Percentiles rank a stretch among this genome's conserved stretches.
phyloP scores from a whole-genome alignment of 1,140 invertebrate species.

The Plectus sambesii region DNA sequence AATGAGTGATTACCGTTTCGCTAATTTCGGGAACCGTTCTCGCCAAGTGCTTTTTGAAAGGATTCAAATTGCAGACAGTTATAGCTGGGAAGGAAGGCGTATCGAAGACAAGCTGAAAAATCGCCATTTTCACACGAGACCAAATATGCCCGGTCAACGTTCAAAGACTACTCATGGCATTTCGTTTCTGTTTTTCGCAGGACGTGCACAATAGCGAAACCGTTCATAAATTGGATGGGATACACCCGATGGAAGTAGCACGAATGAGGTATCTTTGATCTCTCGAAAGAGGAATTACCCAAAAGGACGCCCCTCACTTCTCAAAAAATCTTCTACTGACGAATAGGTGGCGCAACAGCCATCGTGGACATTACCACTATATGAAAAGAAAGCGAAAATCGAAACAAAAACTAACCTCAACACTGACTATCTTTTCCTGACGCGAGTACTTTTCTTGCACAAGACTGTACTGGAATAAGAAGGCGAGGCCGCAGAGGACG shows the following conservation, averaged over 20 bases:
- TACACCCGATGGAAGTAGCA: background rate
- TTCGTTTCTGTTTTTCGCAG: constrained; percentile 4
- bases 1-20: constrained; percentile 27
- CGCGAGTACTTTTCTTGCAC: constrained; percentile 23
- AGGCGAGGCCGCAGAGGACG: constrained; percentile 11
- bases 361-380: background rate
- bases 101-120: constrained; percentile 41
- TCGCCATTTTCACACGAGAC: constrained; percentile 1
- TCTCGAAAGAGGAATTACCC: background rate
- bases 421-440: constrained; percentile 42
- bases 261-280: background rate
- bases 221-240: too few relatives aligned
- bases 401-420: constrained; percentile 28
- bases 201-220: too few relatives aligned
- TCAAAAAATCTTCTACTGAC: constrained; percentile 10
- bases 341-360: background rate
- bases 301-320: background rate
- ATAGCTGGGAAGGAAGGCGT: constrained; percentile 37
- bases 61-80: constrained; percentile 41
- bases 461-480: constrained; percentile 11
- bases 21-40: constrained; percentile 38
- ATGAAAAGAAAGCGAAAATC: constrained; percentile 8
- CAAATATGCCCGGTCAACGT: constrained; percentile 6
- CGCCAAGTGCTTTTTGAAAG: constrained; percentile 39
- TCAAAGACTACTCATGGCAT: constrained; percentile 8